Conservation (phyloP, 2,113 vertebrate genomes). For the Lanius collurio region DNA sequence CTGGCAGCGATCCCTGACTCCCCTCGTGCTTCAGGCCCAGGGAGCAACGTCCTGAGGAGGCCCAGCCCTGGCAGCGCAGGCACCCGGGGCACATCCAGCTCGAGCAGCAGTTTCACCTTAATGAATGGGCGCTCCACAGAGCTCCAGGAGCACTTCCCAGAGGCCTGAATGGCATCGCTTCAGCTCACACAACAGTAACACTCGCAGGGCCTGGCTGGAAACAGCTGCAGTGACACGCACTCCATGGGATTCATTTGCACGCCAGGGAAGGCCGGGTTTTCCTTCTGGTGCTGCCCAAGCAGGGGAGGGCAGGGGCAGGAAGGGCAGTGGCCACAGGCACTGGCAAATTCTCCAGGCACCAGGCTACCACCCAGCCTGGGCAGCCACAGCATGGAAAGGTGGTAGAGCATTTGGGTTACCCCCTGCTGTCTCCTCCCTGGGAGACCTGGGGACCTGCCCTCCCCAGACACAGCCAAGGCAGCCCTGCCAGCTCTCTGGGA, state of each 20-base stretch:
- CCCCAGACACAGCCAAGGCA: not conserved
- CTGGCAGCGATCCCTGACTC: rapidly evolving
- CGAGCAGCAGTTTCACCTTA: rapidly evolving
- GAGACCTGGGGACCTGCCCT: not conserved
- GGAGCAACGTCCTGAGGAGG: rapidly evolving
- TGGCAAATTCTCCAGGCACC: not conserved
- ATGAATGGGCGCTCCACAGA: not conserved
- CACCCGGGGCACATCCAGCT: rapidly evolving
- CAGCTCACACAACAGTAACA: not conserved
- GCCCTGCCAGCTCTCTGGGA: not conserved
- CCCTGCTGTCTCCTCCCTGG: not conserved
- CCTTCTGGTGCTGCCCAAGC: not conserved
- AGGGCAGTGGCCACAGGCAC: not conserved
- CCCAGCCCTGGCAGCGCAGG: not conserved
- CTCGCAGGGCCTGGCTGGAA: not conserved
- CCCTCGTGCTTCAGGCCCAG: not conserved
- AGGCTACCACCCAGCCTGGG: not conserved
- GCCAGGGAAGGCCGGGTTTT: not conserved
- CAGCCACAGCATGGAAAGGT: not conserved
- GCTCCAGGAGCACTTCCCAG: not conserved
- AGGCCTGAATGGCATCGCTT: not conserved
- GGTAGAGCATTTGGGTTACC: not conserved
- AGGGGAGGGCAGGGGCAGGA: not conserved
- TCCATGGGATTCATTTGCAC: not conserved
- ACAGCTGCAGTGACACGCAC: not conserved